phyloP scores from a whole-genome alignment of 2,113 vertebrate genomes.

The Halcyon malimbica region DNA sequence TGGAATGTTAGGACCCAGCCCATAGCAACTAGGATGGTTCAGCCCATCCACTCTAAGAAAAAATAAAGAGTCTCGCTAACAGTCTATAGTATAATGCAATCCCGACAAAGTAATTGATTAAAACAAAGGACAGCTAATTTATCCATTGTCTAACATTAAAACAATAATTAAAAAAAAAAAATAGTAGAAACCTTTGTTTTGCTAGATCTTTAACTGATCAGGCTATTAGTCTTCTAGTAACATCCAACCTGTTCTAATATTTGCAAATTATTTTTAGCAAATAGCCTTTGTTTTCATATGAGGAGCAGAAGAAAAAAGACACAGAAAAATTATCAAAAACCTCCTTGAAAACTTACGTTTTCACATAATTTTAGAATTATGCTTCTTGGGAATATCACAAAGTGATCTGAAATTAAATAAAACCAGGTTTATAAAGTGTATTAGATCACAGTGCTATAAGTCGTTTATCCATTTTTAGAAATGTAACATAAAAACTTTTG shows the following conservation, averaged over 20 bases:
- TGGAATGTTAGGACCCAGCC: background rate
- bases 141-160: background rate
- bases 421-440: background rate
- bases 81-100: background rate
- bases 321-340: background rate
- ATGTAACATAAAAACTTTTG: background rate
- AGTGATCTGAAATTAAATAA: background rate
- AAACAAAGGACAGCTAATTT: background rate
- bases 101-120: background rate
- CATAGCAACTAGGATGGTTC: background rate
- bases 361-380: background rate
- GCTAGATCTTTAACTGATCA: background rate
- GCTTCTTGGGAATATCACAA: background rate
- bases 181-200: background rate
- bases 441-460: background rate
- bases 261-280: background rate
- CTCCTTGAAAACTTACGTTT: background rate
- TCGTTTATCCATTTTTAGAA: slow-evolving; percentile 24
- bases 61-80: background rate
- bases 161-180: background rate
- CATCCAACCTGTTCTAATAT: background rate
- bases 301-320: background rate
- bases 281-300: background rate
- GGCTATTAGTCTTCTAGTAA: background rate
- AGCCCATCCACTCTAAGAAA: background rate